Percentiles rank a stretch among this genome's conserved stretches.
phyloP scores from a whole-genome alignment of 2,888 invertebrate genomes.

The Sesia apiformis region DNA sequence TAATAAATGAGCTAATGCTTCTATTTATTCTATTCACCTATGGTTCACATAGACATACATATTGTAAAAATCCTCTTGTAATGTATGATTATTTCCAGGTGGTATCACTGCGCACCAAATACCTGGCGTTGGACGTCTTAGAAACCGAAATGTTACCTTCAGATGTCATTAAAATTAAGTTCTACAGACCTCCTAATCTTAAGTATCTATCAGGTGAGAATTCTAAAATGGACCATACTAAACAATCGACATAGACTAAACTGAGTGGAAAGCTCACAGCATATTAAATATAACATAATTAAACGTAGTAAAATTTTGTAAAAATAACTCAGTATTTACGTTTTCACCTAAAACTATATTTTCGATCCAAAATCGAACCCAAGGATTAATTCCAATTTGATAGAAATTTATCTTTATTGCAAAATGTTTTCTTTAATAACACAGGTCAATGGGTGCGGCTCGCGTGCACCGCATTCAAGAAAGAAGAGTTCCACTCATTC shows the following conservation, averaged over 20 bases:
- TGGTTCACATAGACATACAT: too few relatives aligned
- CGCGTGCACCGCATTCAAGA: slow-evolving; percentile 91
- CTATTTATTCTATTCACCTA: too few relatives aligned
- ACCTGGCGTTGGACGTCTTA: slow-evolving; percentile 92
- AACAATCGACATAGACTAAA: neutral
- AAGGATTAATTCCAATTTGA: too few relatives aligned
- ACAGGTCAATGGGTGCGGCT: slow-evolving; percentile 94
- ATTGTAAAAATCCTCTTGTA: neutral
- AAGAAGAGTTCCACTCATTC: slow-evolving; percentile 95
- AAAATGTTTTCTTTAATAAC: neutral
- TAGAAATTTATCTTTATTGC: too few relatives aligned
- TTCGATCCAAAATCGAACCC: too few relatives aligned
- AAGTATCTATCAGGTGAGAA: slow-evolving; percentile 84
- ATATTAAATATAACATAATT: neutral
- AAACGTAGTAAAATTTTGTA: neutral
- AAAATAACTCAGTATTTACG: too few relatives aligned
- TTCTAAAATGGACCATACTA: too few relatives aligned
- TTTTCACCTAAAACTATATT: too few relatives aligned
- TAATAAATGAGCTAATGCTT: too few relatives aligned
- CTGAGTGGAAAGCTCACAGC: neutral
- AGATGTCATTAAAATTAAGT: slow-evolving; percentile 94
- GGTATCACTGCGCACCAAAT: slow-evolving; percentile 91
- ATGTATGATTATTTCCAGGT: slow-evolving; percentile 67
- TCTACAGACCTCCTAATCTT: slow-evolving; percentile 95
- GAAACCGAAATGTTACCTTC: slow-evolving; percentile 95